Conservation (phyloP, 1,140 invertebrate species). For the Heliconius eleuchia region DNA sequence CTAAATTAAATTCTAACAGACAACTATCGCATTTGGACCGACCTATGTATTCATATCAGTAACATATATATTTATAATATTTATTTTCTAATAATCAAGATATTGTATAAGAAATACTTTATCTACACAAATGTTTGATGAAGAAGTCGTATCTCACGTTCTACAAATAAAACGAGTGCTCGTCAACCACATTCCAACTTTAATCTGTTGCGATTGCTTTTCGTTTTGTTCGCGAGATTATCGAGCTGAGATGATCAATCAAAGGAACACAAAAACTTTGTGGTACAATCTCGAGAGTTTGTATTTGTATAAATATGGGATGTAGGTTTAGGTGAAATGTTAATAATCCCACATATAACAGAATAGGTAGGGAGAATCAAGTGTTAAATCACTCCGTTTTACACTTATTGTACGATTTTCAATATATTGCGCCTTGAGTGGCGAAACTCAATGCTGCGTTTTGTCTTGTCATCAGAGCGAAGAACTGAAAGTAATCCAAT, state of each 20-base stretch:
- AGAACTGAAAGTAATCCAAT: too few species aligned
- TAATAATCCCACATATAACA: neutral
- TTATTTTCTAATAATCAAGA: neutral
- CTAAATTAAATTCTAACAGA: too few species aligned
- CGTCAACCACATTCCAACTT: slow-evolving; percentile 5
- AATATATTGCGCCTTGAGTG: too few species aligned
- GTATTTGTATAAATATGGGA: neutral
- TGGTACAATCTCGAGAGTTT: neutral
- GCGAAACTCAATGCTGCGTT: too few species aligned
- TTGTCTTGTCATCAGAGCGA: too few species aligned
- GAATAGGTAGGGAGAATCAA: too few species aligned
- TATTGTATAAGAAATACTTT: neutral
- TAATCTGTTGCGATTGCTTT: slow-evolving; percentile 19
- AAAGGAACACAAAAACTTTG: slow-evolving; percentile 34
- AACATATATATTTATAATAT: neutral
- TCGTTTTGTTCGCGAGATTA: slow-evolving; percentile 21
- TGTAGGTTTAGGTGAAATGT: neutral
- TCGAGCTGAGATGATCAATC: slow-evolving; percentile 34
- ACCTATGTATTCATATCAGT: too few species aligned
- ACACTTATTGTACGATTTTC: neutral
- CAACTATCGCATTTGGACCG: too few species aligned
- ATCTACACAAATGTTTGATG: neutral
- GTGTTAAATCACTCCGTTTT: too few species aligned
- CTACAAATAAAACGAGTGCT: neutral
- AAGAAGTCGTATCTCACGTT: neutral